Evolutionary conservation across 2,888 invertebrate species (phyloP).

Genomic region (Carcina quercana): DNA sequence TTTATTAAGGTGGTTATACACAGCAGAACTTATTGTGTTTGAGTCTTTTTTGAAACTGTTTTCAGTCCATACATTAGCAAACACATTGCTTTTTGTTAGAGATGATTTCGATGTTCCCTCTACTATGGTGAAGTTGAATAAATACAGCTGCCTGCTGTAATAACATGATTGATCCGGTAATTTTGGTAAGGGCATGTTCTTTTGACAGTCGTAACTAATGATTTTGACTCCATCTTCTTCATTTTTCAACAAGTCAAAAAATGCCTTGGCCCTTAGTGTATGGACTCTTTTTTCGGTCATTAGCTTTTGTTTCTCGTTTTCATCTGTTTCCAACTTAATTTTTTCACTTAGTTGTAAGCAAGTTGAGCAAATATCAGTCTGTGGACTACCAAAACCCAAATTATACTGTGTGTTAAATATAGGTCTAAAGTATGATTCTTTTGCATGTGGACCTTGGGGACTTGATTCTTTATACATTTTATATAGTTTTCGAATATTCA

Average conservation of each 20-base stretch:
- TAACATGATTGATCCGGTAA: conserved; percentile 27
- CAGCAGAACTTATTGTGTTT: conserved; percentile 27
- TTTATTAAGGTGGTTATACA: conserved; percentile 10
- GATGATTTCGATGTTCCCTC: conserved; percentile 8
- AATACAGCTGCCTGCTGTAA: conserved; percentile 24
- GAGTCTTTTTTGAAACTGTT: conserved; percentile 24
- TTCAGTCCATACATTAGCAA: conserved; percentile 29
- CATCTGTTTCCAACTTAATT: conserved; percentile 1
- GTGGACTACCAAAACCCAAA: conserved; percentile 20
- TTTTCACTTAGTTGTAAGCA: conserved; percentile 4
- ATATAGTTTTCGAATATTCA: conserved; percentile 16
- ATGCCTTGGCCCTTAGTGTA: conserved; percentile 2
- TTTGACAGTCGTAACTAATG: conserved; percentile 29
- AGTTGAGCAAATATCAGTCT: conserved; percentile 7
- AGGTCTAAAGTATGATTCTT: conserved; percentile 15
- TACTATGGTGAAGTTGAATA: conserved; percentile 25
- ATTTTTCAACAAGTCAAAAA: conserved; percentile 1
- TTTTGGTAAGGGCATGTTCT: conserved; percentile 26
- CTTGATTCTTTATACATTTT: conserved; percentile 1
- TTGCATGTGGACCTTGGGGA: background rate
- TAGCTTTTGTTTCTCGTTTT: background rate
- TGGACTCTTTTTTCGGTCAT: conserved; percentile 5
- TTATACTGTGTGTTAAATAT: conserved; percentile 17
- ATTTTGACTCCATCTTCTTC: conserved; percentile 7
- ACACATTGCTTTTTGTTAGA: too few relatives aligned